Base-by-base conservation (phyloP, 2,888 invertebrate genomes). In the Steromphala cineraria region DNA sequence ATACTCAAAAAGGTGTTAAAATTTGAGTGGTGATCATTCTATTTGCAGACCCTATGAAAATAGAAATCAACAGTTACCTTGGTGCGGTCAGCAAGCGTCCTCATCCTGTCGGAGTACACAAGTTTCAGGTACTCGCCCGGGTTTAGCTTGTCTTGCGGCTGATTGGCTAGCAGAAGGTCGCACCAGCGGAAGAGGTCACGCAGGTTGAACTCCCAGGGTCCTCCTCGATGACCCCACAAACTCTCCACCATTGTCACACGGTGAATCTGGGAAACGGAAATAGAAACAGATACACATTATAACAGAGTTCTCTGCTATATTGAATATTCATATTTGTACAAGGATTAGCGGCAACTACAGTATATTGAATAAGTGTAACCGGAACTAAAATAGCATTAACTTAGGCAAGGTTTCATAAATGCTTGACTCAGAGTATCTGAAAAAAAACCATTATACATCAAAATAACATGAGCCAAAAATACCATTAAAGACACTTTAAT, bases 171-270 rank as follows among this genome's bases (percentile, higher is more conserved):
- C 0, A 96, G 94, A 0, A 96, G 95, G 89, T 98, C 96, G 91
- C 97, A 97, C 98, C 98, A 99, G 87, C 99, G 95, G 81, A 96
- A 96, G 86, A 99, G 95, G 92, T 99, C 99, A 89, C 99, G 95
- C 74, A 99, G 94, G 94, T 99, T 99, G 94, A 99, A 97, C 94
- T 99, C 99, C 96, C 97, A 99, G 0, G 99, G 99, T 0, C 97
- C 96, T 0, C 99, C 98, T 90, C 94, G 95, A 87, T 95, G 95
- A 0, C 96, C 98, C 95, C 97, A 97, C 0, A 92, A 31, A n/a
- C 87, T 81, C 75, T 87, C 81, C 17, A 89, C 83, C 79, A 90
- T 89, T 0, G 91, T 91, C 53, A 90, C 88, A 40, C 88, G 82
- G 77, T 90, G 81, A 4, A 93, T 85, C 92, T 92, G 82, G 0